Percentiles rank a stretch among this genome's conserved stretches.
Evolutionary conservation across 2,888 invertebrate genomes (phyloP).

Genomic region (Lamellibrachia columna): DNA sequence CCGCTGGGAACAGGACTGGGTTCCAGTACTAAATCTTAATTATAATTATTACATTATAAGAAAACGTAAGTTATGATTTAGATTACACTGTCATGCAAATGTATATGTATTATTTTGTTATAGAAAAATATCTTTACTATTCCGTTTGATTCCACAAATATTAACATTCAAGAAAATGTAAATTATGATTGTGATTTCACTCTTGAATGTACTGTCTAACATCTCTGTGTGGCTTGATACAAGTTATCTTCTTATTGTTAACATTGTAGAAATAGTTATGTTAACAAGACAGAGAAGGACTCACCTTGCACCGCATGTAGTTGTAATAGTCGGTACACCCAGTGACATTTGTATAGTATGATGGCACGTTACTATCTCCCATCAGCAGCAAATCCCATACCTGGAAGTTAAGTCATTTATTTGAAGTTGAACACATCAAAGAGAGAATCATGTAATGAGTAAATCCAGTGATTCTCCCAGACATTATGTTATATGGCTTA

Average conservation of each 20-base stretch:
- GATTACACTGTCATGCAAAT: too few species aligned
- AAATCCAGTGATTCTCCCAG: too few species aligned
- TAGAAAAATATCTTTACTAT: too few species aligned
- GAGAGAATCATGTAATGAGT: neutral
- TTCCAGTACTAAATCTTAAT: too few species aligned
- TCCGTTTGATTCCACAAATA: too few species aligned
- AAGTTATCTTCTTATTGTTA: neutral
- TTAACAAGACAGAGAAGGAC: neutral
- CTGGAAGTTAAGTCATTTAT: constrained; percentile 68
- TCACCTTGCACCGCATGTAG: constrained; percentile 54
- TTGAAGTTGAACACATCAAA: neutral
- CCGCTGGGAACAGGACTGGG: too few species aligned
- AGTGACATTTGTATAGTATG: constrained; percentile 60
- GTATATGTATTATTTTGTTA: too few species aligned
- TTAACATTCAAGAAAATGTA: too few species aligned
- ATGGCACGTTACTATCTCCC: constrained; percentile 54
- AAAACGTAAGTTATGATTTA: too few species aligned
- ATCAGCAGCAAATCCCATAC: constrained; percentile 58
- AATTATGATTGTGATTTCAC: neutral
- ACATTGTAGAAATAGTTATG: neutral
- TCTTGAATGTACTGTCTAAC: neutral
- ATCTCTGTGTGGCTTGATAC: neutral
- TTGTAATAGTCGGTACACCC: constrained; percentile 60
- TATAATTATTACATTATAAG: too few species aligned
- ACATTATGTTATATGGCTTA: too few species aligned